phyloP scores from a whole-genome alignment of 92 coral and sea anemone genomes.

The Scolanthus callimorphus region DNA sequence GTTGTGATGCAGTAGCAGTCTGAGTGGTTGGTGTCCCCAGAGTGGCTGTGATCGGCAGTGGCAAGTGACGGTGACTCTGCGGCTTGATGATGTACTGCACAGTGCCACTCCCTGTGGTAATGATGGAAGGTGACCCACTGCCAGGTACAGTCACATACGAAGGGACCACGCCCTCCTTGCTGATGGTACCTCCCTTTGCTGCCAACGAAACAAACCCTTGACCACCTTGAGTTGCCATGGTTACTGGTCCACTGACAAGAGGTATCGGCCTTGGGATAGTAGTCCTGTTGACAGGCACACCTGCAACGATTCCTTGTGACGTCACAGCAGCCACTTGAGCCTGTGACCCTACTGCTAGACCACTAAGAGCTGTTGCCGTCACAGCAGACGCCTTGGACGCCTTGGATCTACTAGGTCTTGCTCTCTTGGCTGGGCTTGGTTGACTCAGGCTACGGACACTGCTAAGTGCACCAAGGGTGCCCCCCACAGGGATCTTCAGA shows the following conservation, averaged over 20 bases:
- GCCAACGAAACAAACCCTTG: slow-evolving; percentile 80
- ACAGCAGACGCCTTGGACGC: slow-evolving; percentile 48
- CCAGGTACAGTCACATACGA: slow-evolving; percentile 70
- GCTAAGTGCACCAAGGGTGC: slow-evolving; percentile 64
- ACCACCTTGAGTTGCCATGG: slow-evolving; percentile 41
- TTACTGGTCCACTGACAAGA: slow-evolving; percentile 32
- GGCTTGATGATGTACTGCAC: slow-evolving; percentile 84
- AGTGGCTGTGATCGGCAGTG: slow-evolving; percentile 34
- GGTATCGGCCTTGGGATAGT: slow-evolving; percentile 49
- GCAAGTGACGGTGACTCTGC: slow-evolving; percentile 76
- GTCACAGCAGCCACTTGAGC: slow-evolving; percentile 24
- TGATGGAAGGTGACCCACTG: slow-evolving; percentile 63
- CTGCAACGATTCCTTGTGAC: slow-evolving; percentile 14
- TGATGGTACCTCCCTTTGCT: slow-evolving; percentile 40
- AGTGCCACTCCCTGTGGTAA: slow-evolving; percentile 48
- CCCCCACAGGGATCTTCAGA: slow-evolving; percentile 74
- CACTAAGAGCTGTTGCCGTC: slow-evolving; percentile 20
- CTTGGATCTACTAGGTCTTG: slow-evolving; percentile 70
- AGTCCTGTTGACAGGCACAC: slow-evolving; percentile 27
- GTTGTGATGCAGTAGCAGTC: slow-evolving; percentile 4
- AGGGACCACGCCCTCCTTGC: slow-evolving; percentile 58
- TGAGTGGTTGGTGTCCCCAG: slow-evolving; percentile 34
- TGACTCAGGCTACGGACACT: slow-evolving; percentile 52
- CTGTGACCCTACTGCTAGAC: slow-evolving; percentile 18
- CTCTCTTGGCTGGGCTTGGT: slow-evolving; percentile 75